Evolutionary conservation across 2,888 invertebrate genomes (phyloP).

Genomic region (Lysandra bellargus): DNA sequence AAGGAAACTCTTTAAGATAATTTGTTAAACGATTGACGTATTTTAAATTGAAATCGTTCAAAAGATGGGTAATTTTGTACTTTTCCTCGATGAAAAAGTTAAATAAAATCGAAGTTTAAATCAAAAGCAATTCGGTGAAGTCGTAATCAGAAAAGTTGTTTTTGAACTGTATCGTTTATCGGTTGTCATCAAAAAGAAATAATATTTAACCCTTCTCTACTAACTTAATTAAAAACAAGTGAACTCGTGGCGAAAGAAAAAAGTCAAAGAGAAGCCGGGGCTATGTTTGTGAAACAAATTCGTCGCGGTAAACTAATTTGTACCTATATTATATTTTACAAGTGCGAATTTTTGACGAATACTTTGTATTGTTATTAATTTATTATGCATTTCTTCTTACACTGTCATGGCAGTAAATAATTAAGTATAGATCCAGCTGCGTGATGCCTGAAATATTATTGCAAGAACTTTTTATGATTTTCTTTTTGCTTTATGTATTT

Average conservation of each 20-base stretch:
- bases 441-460: neutral
- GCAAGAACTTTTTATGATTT: neutral
- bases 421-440: neutral
- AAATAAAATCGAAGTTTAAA: slow-evolving; percentile 53
- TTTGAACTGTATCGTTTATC: slow-evolving; percentile 69
- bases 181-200: slow-evolving; percentile 76
- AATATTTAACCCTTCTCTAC: slow-evolving; percentile 65
- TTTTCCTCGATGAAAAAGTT: slow-evolving; percentile 44
- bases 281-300: slow-evolving; percentile 30
- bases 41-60: neutral
- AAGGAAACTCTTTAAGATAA: neutral
- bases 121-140: slow-evolving; percentile 56
- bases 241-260: slow-evolving; percentile 47
- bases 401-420: neutral
- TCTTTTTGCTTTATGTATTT: neutral
- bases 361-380: neutral
- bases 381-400: neutral
- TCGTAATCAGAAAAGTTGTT: slow-evolving; percentile 61
- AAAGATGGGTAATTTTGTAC: neutral
- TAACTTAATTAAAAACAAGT: slow-evolving; percentile 71
- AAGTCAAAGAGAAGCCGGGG: slow-evolving; percentile 38
- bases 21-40: neutral
- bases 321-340: neutral
- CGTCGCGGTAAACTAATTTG: neutral
- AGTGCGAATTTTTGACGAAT: neutral